Conservation (phyloP, 2,888 invertebrate species). For the Ectobius pallidus region DNA sequence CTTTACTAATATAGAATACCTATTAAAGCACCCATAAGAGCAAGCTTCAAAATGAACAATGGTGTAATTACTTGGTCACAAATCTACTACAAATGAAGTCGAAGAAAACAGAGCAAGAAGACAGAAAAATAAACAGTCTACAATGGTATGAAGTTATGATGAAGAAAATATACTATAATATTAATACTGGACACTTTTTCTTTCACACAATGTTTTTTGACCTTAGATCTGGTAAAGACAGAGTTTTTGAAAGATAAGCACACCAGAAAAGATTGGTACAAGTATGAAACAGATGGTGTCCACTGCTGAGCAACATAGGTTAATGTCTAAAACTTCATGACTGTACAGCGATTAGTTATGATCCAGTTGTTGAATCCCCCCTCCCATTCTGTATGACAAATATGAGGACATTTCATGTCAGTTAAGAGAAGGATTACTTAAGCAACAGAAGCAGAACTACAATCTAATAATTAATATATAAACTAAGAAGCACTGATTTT, state of each 20-base stretch:
- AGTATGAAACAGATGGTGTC: background rate
- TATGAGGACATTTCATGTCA: conserved; percentile 30
- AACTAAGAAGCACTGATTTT: conserved; percentile 37
- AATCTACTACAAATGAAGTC: background rate
- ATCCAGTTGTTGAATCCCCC: conserved; percentile 17
- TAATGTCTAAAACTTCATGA: background rate
- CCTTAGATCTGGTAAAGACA: background rate
- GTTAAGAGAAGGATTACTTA: conserved; percentile 37
- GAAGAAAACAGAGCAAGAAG: background rate
- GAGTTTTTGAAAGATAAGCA: background rate
- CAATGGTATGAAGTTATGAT: background rate
- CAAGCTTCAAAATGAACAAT: background rate
- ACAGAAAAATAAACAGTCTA: background rate
- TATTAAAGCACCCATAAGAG: background rate
- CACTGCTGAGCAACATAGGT: background rate
- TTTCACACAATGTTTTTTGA: background rate
- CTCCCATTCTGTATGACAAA: conserved; percentile 7
- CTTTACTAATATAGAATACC: background rate
- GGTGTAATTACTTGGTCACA: background rate
- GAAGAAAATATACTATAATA: background rate
- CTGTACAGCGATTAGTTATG: conserved; percentile 6
- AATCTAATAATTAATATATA: conserved; percentile 36
- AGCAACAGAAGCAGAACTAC: conserved; percentile 40
- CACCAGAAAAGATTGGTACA: background rate
- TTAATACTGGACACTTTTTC: conserved; percentile 10